A percentile compares a stretch with the other conserved stretches of the same genome.
These are phyloP conservation scores for Glaucidium brasilianum DNA, from an alignment of 2,113 vertebrate species.

Conservation along the genomic window DNA sequence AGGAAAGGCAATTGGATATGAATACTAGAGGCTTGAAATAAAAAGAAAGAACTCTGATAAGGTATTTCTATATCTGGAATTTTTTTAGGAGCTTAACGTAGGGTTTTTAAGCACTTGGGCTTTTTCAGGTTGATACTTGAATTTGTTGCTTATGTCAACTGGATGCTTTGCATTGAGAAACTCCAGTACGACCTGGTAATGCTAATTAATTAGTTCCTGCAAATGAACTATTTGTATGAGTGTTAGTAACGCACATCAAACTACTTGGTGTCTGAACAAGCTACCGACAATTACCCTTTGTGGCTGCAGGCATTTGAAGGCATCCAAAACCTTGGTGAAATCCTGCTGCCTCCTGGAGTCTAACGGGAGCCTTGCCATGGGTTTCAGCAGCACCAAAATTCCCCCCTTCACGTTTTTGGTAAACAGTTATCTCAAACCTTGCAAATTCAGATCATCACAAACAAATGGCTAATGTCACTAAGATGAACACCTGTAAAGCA, in stretches of 20 bases:
- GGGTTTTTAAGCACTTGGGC: neutral
- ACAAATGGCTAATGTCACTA: neutral
- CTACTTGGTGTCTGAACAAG: neutral
- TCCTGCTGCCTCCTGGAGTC: slow-evolving; percentile 61
- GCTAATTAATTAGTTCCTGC: neutral
- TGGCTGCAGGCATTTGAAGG: neutral
- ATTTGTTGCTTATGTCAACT: neutral
- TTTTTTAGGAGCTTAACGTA: neutral
- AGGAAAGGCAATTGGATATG: neutral
- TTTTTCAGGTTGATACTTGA: neutral
- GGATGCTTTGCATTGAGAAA: neutral
- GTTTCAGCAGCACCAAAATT: neutral
- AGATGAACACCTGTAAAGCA: slow-evolving; percentile 49
- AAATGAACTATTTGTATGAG: neutral
- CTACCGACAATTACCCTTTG: neutral
- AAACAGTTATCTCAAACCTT: neutral
- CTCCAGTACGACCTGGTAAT: neutral
- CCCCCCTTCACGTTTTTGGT: neutral
- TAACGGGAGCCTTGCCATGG: neutral
- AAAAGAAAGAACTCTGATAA: neutral
- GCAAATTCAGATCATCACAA: neutral
- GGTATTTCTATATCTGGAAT: neutral
- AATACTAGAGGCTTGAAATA: neutral
- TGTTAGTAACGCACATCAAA: neutral
- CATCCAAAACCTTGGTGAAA: slow-evolving; percentile 1